Percentiles rank a stretch among this genome's conserved stretches.
phyloP scores from a whole-genome alignment of 2,888 invertebrate species.

The Ectropis crepuscularia region DNA sequence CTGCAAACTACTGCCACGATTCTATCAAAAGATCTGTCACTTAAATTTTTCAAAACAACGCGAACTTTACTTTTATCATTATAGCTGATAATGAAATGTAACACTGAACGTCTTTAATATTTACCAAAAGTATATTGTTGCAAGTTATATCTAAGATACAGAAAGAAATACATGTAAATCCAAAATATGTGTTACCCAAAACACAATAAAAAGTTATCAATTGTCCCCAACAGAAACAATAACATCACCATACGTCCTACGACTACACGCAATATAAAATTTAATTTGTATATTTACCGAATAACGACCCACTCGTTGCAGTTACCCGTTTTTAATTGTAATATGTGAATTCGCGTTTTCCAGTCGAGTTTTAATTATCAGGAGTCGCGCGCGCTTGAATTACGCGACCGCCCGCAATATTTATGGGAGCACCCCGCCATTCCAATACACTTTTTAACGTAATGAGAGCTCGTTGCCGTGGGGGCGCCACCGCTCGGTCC shows the following conservation, averaged over 20 bases:
- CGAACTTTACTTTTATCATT: too few species aligned
- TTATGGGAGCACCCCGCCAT: slow-evolving; percentile 79
- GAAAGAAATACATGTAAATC: too few species aligned
- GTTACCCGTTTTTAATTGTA: slow-evolving; percentile 80
- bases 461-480: slow-evolving; percentile 74
- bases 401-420: slow-evolving; percentile 85
- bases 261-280: slow-evolving; percentile 47
- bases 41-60: too few species aligned
- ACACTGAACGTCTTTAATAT: too few species aligned
- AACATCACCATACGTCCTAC: slow-evolving; percentile 30
- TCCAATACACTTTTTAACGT: slow-evolving; percentile 84
- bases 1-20: too few species aligned
- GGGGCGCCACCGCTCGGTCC: slow-evolving; percentile 51
- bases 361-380: slow-evolving; percentile 85
- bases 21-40: too few species aligned
- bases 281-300: slow-evolving; percentile 63
- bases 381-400: slow-evolving; percentile 80
- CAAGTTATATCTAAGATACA: too few species aligned
- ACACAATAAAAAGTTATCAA: not conserved
- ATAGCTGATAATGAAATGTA: too few species aligned
- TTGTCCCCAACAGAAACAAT: slow-evolving; percentile 30
- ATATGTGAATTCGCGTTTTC: slow-evolving; percentile 82
- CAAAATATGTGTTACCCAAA: too few species aligned
- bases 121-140: too few species aligned
- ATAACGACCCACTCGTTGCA: slow-evolving; percentile 69